Conservation (phyloP, 1,140 invertebrate genomes). For the Pseudomyrmex concolor region DNA sequence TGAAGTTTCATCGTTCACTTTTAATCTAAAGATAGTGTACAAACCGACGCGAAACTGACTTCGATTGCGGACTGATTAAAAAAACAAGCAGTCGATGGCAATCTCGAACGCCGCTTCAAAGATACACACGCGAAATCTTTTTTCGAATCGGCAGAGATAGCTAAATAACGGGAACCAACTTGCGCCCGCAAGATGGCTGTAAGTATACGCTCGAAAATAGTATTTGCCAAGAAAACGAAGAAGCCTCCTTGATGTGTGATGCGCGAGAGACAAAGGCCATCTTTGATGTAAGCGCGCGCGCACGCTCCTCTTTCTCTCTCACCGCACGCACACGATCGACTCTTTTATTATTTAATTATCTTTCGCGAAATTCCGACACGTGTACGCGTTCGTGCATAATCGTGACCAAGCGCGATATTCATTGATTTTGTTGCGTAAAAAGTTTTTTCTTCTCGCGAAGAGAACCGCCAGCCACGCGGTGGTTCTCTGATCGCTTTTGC, state of each 20-base stretch:
- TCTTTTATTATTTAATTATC: conserved; percentile 39
- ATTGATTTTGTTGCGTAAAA: not conserved
- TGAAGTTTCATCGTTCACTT: not conserved
- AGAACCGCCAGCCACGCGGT: not conserved
- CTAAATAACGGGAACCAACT: conserved; percentile 22
- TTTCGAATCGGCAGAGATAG: conserved; percentile 5
- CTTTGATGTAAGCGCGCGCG: not conserved
- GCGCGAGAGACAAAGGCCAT: not conserved
- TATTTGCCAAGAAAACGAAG: conserved; percentile 41
- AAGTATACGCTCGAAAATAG: conserved; percentile 27
- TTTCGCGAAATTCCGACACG: conserved; percentile 37
- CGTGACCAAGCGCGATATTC: conserved; percentile 3
- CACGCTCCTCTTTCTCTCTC: too few species aligned
- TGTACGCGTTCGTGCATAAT: conserved; percentile 8
- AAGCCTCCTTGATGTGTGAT: not conserved
- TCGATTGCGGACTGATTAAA: not conserved
- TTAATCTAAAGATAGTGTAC: not conserved
- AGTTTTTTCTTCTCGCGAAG: not conserved
- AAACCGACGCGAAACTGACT: not conserved
- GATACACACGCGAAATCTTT: conserved; percentile 16
- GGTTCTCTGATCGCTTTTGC: conserved; percentile 10
- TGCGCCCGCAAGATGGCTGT: not conserved
- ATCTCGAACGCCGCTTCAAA: not conserved
- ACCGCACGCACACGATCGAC: not conserved
- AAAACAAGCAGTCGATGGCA: not conserved